Evolutionary conservation across 2,888 invertebrate species (phyloP).

Genomic region (Agrotis exclamationis): DNA sequence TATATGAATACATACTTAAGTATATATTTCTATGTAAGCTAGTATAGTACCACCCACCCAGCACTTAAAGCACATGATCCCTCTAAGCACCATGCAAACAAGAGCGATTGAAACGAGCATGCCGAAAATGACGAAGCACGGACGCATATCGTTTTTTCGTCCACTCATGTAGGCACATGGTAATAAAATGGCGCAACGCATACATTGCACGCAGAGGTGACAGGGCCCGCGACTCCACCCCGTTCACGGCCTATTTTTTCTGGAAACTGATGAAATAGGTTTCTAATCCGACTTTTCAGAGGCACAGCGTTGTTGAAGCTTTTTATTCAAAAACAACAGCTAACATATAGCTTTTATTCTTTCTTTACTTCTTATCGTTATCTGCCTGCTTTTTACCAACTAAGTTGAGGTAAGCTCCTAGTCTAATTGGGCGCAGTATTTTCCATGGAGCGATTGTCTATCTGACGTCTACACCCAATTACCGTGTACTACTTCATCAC

Average conservation of each 20-base stretch:
- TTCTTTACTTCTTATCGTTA: no score
- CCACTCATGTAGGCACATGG: not conserved
- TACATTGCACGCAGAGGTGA: conserved; percentile 6
- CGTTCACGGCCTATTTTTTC: not conserved
- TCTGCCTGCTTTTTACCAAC: no score
- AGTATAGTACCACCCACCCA: no score
- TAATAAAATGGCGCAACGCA: conserved; percentile 10
- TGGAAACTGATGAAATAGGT: not conserved
- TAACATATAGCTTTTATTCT: no score
- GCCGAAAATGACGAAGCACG: not conserved
- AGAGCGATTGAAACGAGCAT: not conserved
- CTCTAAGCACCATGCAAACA: not conserved
- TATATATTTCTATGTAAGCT: not conserved
- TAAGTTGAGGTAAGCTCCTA: no score
- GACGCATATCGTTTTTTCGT: conserved; percentile 3
- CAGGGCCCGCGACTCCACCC: not conserved
- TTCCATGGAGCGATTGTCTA: no score
- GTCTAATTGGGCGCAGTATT: no score
- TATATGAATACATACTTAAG: not conserved
- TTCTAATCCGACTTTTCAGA: not conserved
- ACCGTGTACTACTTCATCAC: no score
- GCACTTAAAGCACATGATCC: not conserved
- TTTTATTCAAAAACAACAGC: not conserved
- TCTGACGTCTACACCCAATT: no score
- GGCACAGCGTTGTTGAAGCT: not conserved